These are phyloP conservation scores for Onychomys leucogaster DNA, from an alignment of 2,797 vertebrate genomes.

Conservation along the genomic window DNA sequence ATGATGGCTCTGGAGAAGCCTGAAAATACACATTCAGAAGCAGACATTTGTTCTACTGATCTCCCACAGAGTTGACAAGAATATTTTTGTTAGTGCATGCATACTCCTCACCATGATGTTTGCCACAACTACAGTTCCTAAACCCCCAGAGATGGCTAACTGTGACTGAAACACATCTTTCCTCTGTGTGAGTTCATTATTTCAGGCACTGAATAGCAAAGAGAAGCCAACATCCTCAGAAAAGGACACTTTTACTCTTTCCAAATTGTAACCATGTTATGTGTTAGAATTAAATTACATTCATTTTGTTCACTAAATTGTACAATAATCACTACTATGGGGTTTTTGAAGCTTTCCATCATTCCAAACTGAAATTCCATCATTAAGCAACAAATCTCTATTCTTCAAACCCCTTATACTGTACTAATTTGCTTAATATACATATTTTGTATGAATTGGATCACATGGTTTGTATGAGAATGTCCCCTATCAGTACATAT, in stretches of 20 bases:
- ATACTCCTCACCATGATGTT: not conserved
- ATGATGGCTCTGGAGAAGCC: not conserved
- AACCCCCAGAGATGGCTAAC: not conserved
- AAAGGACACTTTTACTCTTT: not conserved
- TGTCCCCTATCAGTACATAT: not conserved
- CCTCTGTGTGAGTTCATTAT: not conserved
- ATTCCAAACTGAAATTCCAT: not conserved
- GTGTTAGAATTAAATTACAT: not conserved
- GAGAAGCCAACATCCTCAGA: not conserved
- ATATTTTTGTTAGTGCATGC: not conserved
- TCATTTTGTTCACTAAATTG: not conserved
- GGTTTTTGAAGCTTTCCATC: not conserved
- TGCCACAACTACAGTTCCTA: too few species aligned
- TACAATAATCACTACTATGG: not conserved
- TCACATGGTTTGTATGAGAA: not conserved
- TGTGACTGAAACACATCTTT: not conserved
- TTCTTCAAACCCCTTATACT: not conserved
- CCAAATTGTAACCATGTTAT: conserved; percentile 7
- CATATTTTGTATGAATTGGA: not conserved
- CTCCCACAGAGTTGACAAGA: not conserved
- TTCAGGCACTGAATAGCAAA: not conserved
- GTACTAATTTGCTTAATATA: not conserved
- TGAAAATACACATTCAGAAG: not conserved
- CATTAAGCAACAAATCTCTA: not conserved
- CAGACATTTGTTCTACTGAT: not conserved